Base-by-base conservation (phyloP, 2,797 vertebrate species). In the Tachyglossus aculeatus region DNA sequence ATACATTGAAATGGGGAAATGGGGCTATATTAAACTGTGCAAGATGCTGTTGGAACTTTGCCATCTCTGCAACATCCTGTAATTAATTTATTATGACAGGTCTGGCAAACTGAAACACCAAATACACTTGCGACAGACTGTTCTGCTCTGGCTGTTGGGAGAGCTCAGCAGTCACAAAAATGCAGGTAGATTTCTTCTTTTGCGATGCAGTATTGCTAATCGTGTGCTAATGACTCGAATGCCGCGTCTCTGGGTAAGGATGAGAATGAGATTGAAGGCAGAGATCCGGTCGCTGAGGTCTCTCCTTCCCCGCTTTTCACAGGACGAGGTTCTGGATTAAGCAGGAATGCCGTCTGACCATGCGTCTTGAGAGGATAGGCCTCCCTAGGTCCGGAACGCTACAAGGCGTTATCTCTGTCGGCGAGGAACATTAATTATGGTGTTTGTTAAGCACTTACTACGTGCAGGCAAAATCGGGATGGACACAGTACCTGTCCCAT, bases 1-100 rank as follows among this genome's bases (percentile, higher is more conserved):
- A 93, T 95, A 93, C 93, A 93, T 92, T 89, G 92, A 95, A 95
- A 96, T 96, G 95, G 95, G 95, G 96, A 98, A 99, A 97, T 95
- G 93, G 92, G 92, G 90, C 95, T 94, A 92, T 93, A 96, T 95
- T 97, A 95, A 97, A 96, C 96, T 95, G 92, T 92, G 92, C 91
- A 93, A 94, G 92, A 93, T 91, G 83, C 90, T 94, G 88, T 85
- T 90, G 91, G 93, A 92, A 94, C 92, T 90, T 88, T 91, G 93
- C 94, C 95, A 95, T 89, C 96, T 96, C 96, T 96, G 96, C 98
- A 99, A 99, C 97, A 98, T 99, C 98, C 98, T 95, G 94, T 96
- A 95, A 98, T 99, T 98, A 98, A 98, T 98, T 97, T 96, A 95
- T 96, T 96, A 95, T 98, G 97, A 99, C 97, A 96, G 93, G 92